phyloP scores from a whole-genome alignment of 2,797 vertebrate genomes.

The Pelochelys cantorii region DNA sequence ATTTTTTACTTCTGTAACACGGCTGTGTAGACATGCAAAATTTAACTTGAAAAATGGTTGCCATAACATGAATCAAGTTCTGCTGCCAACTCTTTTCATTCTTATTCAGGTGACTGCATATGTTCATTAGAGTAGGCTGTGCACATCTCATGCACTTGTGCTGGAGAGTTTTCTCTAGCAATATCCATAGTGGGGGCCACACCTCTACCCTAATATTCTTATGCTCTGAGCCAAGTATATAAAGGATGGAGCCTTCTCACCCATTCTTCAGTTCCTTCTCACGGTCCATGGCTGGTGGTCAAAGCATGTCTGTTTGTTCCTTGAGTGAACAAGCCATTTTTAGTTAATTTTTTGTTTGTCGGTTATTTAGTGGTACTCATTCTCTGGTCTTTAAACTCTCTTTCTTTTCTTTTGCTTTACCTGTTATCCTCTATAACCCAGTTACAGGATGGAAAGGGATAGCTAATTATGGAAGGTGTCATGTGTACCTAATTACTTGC shows the following conservation, averaged over 20 bases:
- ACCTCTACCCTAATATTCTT: neutral
- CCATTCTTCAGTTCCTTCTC: neutral
- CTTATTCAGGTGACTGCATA: neutral
- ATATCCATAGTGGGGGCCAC: neutral
- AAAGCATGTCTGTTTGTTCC: neutral
- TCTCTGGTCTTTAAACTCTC: neutral
- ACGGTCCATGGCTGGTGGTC: neutral
- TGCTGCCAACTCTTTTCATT: neutral
- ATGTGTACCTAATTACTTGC: neutral
- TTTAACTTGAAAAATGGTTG: neutral
- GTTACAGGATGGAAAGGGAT: neutral
- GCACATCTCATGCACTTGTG: neutral
- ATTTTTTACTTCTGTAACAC: neutral
- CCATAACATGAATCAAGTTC: neutral
- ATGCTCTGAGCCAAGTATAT: neutral
- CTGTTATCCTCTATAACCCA: neutral
- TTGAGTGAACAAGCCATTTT: neutral
- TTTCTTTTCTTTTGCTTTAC: neutral
- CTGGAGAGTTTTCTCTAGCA: neutral
- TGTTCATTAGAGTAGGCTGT: neutral
- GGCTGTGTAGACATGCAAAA: neutral
- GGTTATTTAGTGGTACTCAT: neutral
- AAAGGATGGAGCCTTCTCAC: neutral
- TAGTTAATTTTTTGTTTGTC: neutral
- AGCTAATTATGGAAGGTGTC: neutral